These are phyloP conservation scores for Diachasma alloeum DNA, from an alignment of 1,140 invertebrate species.

Conservation along the genomic window DNA sequence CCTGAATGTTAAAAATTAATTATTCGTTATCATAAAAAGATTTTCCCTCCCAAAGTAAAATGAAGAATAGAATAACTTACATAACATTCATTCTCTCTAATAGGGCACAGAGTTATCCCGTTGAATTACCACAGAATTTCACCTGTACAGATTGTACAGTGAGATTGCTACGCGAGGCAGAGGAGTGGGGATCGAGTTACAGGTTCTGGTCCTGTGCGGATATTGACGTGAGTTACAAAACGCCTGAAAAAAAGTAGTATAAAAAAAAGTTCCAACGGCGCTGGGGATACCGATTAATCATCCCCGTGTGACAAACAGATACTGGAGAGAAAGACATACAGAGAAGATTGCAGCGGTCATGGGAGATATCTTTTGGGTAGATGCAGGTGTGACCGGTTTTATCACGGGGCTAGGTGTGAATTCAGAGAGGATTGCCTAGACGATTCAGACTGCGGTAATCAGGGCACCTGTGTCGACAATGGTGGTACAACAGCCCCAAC, in stretches of 20 bases:
- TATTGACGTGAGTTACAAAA: constrained; percentile 77
- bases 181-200: constrained; percentile 86
- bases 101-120: constrained; percentile 82
- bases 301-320: constrained; percentile 41
- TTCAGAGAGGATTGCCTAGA: constrained; percentile 84
- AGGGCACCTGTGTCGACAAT: constrained; percentile 84
- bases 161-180: constrained; percentile 85
- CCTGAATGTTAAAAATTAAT: not conserved
- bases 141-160: constrained; percentile 91
- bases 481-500: constrained; percentile 81
- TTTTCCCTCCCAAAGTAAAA: not conserved
- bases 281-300: not conserved
- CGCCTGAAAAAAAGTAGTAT: not conserved
- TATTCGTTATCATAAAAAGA: constrained; percentile 8
- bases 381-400: constrained; percentile 84
- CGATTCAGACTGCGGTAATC: constrained; percentile 83
- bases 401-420: constrained; percentile 83
- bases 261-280: not conserved
- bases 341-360: constrained; percentile 83
- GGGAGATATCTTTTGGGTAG: constrained; percentile 79
- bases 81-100: constrained; percentile 34
- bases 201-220: constrained; percentile 96
- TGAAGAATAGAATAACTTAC: not conserved
- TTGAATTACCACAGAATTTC: constrained; percentile 82
- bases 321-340: constrained; percentile 72